Conservation (phyloP, 2,113 vertebrate genomes). For the Hyla sarda region DNA sequence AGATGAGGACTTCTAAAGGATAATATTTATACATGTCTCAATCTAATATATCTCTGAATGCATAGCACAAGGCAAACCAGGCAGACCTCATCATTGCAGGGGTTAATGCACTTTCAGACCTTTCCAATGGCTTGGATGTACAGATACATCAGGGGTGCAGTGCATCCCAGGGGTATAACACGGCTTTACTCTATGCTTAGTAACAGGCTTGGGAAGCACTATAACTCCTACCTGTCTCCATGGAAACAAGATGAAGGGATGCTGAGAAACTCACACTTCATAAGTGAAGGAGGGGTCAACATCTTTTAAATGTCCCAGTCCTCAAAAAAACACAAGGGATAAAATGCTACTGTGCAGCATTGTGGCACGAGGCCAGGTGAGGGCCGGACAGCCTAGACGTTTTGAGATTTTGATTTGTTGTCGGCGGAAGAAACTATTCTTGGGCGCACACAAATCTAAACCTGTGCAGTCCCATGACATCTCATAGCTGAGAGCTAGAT, state of each 20-base stretch:
- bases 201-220: constrained; percentile 49
- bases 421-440: too few species aligned
- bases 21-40: too few species aligned
- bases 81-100: background rate
- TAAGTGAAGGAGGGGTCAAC: constrained; percentile 20
- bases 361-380: background rate
- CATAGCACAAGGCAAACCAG: background rate
- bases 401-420: too few species aligned
- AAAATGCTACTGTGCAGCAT: constrained; percentile 24
- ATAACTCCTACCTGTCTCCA: constrained; percentile 54
- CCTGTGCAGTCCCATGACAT: too few species aligned
- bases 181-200: constrained; percentile 52
- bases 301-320: constrained; percentile 13
- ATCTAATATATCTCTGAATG: background rate
- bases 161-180: constrained; percentile 43
- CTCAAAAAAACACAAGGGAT: constrained; percentile 22
- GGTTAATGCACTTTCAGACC: background rate
- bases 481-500: too few species aligned
- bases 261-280: constrained; percentile 53
- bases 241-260: constrained; percentile 58
- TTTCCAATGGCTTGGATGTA: constrained; percentile 56
- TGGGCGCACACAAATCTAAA: too few species aligned
- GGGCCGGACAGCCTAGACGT: background rate
- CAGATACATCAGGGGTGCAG: constrained; percentile 49
- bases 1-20: too few species aligned